These are phyloP conservation scores for Phorcus lineatus DNA, from an alignment of 2,888 invertebrate genomes.

Conservation along the genomic window DNA sequence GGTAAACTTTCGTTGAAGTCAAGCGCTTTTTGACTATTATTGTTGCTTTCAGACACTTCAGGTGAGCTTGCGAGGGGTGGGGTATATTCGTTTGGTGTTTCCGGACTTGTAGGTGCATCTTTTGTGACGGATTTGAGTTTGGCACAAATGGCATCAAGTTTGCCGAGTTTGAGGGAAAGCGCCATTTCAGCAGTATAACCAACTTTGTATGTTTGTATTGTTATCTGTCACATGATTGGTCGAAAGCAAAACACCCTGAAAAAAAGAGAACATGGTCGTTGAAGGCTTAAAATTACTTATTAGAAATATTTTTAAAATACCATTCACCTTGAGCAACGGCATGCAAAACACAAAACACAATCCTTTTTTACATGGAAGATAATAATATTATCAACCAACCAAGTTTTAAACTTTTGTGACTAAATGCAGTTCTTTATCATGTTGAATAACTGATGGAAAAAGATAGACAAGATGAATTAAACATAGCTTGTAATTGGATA, in stretches of 20 bases:
- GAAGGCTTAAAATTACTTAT: neutral
- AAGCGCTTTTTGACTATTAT: constrained; percentile 25
- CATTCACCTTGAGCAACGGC: too few relatives aligned
- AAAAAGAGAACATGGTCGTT: neutral
- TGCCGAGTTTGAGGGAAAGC: constrained; percentile 53
- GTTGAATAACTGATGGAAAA: too few relatives aligned
- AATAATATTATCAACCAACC: too few relatives aligned
- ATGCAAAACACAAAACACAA: too few relatives aligned
- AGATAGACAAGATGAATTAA: too few relatives aligned
- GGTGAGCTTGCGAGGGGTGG: neutral
- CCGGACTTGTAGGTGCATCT: neutral
- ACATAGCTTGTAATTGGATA: too few relatives aligned
- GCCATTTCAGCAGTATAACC: constrained; percentile 19
- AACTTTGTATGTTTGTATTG: neutral
- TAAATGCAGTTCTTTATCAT: too few relatives aligned
- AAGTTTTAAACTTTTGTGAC: too few relatives aligned
- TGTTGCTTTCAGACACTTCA: constrained; percentile 18
- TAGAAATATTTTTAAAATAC: too few relatives aligned
- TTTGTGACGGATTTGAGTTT: constrained; percentile 56
- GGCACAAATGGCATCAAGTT: constrained; percentile 73
- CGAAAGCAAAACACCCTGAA: neutral
- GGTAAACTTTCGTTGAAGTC: constrained; percentile 21
- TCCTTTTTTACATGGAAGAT: too few relatives aligned
- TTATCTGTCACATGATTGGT: constrained; percentile 11
- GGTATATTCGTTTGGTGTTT: neutral